Evolutionary conservation across 2,888 invertebrate genomes (phyloP).

Genomic region (Molanna angustata): DNA sequence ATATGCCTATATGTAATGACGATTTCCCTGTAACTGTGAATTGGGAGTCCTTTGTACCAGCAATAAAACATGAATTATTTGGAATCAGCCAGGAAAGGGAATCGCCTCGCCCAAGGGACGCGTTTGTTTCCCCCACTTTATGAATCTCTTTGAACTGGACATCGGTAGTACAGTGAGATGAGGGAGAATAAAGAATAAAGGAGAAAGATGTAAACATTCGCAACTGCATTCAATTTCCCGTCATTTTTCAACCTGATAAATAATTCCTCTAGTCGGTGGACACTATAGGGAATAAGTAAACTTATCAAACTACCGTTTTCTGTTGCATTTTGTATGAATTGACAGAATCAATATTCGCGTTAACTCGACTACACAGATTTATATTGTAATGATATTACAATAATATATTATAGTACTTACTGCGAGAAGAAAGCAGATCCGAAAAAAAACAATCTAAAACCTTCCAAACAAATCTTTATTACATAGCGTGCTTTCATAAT

Average conservation of each 20-base stretch:
- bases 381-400: too few relatives aligned
- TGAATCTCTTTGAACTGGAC: slow-evolving; percentile 37
- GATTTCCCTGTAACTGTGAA: too few relatives aligned
- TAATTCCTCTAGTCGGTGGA: slow-evolving; percentile 58
- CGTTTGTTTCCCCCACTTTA: slow-evolving; percentile 29
- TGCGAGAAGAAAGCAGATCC: too few relatives aligned
- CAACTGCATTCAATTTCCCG: slow-evolving; percentile 61
- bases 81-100: background rate
- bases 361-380: too few relatives aligned
- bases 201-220: slow-evolving; percentile 58
- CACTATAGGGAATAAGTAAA: slow-evolving; percentile 29
- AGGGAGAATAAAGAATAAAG: slow-evolving; percentile 38
- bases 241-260: slow-evolving; percentile 62
- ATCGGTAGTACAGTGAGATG: slow-evolving; percentile 40
- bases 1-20: slow-evolving; percentile 11
- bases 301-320: slow-evolving; percentile 5
- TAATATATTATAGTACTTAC: too few relatives aligned
- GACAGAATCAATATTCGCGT: slow-evolving; percentile 12
- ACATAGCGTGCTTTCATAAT: too few relatives aligned
- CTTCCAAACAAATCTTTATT: too few relatives aligned
- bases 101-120: slow-evolving; percentile 44
- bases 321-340: slow-evolving; percentile 15
- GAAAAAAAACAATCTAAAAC: too few relatives aligned
- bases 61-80: slow-evolving; percentile 6
- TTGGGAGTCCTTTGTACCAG: too few relatives aligned